Evolutionary conservation across 2,113 vertebrate species (phyloP), one percentile per base, ranked within the genome.

Genomic region (Sardina pilchardus): DNA sequence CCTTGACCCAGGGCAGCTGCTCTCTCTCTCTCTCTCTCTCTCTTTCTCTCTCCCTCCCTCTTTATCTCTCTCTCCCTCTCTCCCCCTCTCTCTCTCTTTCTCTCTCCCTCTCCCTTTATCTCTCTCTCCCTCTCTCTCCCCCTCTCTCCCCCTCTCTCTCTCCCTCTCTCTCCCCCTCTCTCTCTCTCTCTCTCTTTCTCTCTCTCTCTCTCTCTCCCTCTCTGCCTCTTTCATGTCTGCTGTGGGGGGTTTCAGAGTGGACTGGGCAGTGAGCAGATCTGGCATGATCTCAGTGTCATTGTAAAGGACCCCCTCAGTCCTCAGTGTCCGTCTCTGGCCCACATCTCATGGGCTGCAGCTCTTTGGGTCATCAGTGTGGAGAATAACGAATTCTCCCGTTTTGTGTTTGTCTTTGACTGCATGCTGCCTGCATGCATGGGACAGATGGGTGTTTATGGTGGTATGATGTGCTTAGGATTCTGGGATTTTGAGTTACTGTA

Each of bases 31-130:
- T 47, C 26, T 21, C 44, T 50, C 44, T 45, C 34, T 63, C 10
- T 67, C 26, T 14, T 2, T 43, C 53, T 26, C 34, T 84, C 34
- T 84, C 56, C 12, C 30, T 16, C 56, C 26, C 39, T 30, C 83
- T 67, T n/a, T n/a, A n/a, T n/a, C 19, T 67, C 56, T 44, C 39
- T 42, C n/a, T n/a, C 53, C 67, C 82, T 67, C 53, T 83, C 24
- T 26, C n/a, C 53, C 24, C 48, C 5, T 6, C 47, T 82, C 45
- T 48, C 16, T 50, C 26, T 82, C 45, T 50, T 1, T 30, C 26
- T n/a, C n/a, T n/a, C n/a, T n/a, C n/a, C n/a, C n/a, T n/a, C n/a
- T n/a, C n/a, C n/a, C n/a, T n/a, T n/a, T n/a, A n/a, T n/a, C n/a
- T n/a, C 19, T 67, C 56, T 44, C 39, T 42, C n/a, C 12, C 53